A percentile compares a stretch with the other conserved stretches of the same genome.
Evolutionary conservation across 2,888 invertebrate genomes (phyloP).

Genomic region (Andrena haemorrhoa): DNA sequence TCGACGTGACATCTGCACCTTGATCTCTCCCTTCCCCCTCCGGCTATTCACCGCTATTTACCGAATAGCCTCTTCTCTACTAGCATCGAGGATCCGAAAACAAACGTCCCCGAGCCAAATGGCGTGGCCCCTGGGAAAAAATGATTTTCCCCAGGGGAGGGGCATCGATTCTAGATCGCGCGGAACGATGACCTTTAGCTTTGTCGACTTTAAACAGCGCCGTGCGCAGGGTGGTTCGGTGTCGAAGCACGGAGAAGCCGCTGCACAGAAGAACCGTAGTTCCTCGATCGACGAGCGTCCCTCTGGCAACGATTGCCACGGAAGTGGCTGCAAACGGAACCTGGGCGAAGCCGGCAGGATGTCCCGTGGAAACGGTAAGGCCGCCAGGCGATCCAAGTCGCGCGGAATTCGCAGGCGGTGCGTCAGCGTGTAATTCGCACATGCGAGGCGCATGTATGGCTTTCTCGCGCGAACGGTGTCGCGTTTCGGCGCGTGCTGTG

Average conservation of each 20-base stretch:
- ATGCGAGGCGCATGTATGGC: conserved; percentile 72
- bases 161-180: conserved; percentile 24
- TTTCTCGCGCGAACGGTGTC: conserved; percentile 75
- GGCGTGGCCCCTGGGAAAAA: conserved; percentile 17
- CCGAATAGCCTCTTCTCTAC: conserved; percentile 57
- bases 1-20: conserved; percentile 73
- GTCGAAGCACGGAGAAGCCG: no score
- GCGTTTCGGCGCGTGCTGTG: conserved; percentile 83
- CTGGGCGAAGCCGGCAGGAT: conserved; percentile 58
- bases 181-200: background rate
- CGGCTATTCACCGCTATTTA: conserved; percentile 55
- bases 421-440: conserved; percentile 19
- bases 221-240: no score
- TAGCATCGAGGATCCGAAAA: conserved; percentile 38
- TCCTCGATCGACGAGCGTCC: no score
- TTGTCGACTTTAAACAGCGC: background rate
- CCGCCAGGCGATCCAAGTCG: conserved; percentile 43
- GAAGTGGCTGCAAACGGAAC: conserved; percentile 23
- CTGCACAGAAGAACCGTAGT: no score
- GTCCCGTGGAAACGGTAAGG: conserved; percentile 50
- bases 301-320: background rate
- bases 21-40: conserved; percentile 35
- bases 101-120: conserved; percentile 17
- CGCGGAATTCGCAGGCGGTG: conserved; percentile 47
- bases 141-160: conserved; percentile 35